These are phyloP conservation scores for Bradypodion ventrale DNA, from an alignment of 2,797 vertebrate genomes.

Conservation along the genomic window DNA sequence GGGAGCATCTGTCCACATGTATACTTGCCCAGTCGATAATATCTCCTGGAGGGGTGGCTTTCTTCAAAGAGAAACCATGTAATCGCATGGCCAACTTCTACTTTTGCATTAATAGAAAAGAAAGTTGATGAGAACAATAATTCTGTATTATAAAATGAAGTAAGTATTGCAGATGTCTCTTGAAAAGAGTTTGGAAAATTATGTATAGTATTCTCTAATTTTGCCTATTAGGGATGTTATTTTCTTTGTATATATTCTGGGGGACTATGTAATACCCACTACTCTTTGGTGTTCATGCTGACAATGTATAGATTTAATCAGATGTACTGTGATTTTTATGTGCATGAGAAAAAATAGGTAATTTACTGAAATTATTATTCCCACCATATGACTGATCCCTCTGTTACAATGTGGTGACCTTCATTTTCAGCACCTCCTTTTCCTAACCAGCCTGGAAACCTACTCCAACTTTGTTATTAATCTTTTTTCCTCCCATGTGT, in stretches of 20 bases:
- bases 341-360: slow-evolving; percentile 13
- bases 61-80: too few relatives aligned
- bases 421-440: slow-evolving; percentile 63
- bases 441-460: slow-evolving; percentile 66
- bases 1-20: too few relatives aligned
- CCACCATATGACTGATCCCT: slow-evolving; percentile 36
- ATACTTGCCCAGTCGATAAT: too few relatives aligned
- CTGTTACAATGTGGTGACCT: slow-evolving; percentile 52
- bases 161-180: not conserved
- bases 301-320: slow-evolving; percentile 22
- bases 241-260: slow-evolving; percentile 16
- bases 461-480: slow-evolving; percentile 65
- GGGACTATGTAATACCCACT: slow-evolving; percentile 9
- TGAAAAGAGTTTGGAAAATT: not conserved
- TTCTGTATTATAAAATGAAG: not conserved
- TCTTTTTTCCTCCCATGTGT: slow-evolving; percentile 54
- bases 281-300: slow-evolving; percentile 11
- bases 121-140: not conserved
- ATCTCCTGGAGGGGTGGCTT: too few relatives aligned
- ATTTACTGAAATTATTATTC: not conserved
- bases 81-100: not conserved
- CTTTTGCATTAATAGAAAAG: not conserved
- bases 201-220: not conserved
- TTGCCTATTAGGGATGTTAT: not conserved
- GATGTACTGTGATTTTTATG: slow-evolving; percentile 15